These are phyloP conservation scores for Caenorhabditis doughertyi DNA, from an alignment of 2,888 invertebrate species.

Conservation along the genomic window DNA sequence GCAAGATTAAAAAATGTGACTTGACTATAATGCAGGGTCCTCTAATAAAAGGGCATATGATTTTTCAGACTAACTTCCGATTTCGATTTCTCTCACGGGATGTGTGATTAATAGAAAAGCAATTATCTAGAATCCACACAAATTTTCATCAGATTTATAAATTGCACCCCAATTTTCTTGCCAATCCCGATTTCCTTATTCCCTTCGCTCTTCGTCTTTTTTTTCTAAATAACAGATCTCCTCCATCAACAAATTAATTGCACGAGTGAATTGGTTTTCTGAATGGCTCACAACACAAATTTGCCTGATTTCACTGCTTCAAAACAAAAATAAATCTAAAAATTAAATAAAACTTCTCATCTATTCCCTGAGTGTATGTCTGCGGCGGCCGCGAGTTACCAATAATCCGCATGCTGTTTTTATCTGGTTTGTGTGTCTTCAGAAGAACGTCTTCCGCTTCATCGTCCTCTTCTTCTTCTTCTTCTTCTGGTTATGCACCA, in stretches of 20 bases:
- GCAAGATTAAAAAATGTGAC: neutral
- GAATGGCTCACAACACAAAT: constrained; percentile 19
- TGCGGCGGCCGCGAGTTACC: constrained; percentile 46
- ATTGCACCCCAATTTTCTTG: constrained; percentile 33
- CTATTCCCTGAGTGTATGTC: constrained; percentile 24
- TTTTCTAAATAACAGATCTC: neutral
- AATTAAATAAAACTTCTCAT: neutral
- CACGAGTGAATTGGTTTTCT: constrained; percentile 12
- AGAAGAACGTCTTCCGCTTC: constrained; percentile 53
- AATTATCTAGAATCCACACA: constrained; percentile 9
- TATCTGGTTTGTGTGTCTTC: constrained; percentile 65
- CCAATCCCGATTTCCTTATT: constrained; percentile 30
- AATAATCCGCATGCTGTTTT: constrained; percentile 52
- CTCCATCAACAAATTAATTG: constrained; percentile 14
- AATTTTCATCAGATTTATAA: constrained; percentile 6
- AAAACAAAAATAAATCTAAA: neutral
- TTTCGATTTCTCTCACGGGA: neutral
- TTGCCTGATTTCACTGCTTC: constrained; percentile 20
- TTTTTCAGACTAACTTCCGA: too few relatives aligned
- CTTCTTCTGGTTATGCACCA: constrained; percentile 38
- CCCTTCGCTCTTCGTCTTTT: neutral
- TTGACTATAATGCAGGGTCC: too few relatives aligned
- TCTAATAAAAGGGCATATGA: too few relatives aligned
- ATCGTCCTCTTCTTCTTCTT: constrained; percentile 37
- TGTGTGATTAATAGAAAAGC: neutral